Evolutionary conservation across 2,888 invertebrate genomes (phyloP).

Genomic region (Hirtodrosophila histrioides): DNA sequence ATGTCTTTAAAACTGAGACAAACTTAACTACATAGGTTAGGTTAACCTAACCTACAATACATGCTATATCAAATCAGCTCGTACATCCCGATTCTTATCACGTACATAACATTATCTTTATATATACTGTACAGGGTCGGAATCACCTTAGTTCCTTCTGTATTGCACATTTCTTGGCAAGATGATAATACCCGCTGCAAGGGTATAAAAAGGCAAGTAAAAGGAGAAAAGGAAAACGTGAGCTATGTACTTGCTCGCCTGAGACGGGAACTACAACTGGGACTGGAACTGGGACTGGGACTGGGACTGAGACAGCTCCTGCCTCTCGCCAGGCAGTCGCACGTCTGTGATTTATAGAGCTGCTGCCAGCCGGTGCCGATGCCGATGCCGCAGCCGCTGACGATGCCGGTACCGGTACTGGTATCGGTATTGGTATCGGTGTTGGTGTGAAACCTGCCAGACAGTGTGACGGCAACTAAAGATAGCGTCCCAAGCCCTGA

Average conservation of each 20-base stretch:
- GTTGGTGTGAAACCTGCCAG: slow-evolving; percentile 78
- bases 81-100: too few species aligned
- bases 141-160: too few species aligned
- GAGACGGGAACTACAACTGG: slow-evolving; percentile 23
- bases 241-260: slow-evolving; percentile 62
- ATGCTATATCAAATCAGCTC: too few species aligned
- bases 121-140: too few species aligned
- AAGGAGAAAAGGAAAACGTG: slow-evolving; percentile 70
- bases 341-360: slow-evolving; percentile 78
- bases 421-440: slow-evolving; percentile 35
- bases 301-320: slow-evolving; percentile 51
- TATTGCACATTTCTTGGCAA: too few species aligned
- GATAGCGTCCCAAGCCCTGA: slow-evolving; percentile 38
- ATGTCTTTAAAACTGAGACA: too few species aligned
- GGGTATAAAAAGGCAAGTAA: slow-evolving; percentile 32
- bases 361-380: slow-evolving; percentile 35
- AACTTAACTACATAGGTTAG: too few species aligned
- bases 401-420: slow-evolving; percentile 14
- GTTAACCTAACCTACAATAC: too few species aligned
- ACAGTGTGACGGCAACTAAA: slow-evolving; percentile 73
- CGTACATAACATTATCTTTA: too few species aligned
- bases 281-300: slow-evolving; percentile 24
- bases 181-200: background rate
- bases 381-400: slow-evolving; percentile 25
- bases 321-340: slow-evolving; percentile 59